Base-by-base conservation (phyloP, 2,888 invertebrate species). In the Drosophila antonietae region DNA sequence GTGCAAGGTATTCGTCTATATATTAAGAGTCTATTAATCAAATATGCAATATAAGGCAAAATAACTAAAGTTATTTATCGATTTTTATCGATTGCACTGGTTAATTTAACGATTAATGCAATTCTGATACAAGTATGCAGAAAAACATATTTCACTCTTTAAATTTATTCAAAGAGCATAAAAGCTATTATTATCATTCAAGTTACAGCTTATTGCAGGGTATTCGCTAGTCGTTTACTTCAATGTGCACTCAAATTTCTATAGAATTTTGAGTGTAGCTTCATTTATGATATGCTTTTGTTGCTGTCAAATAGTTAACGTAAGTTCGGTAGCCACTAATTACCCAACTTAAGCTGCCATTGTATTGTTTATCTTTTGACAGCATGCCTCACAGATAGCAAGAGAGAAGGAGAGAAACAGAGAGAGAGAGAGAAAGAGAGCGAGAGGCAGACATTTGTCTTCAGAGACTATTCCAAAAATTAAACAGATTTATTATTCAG, bases 401-500 rank as follows among this genome's bases (percentile, higher is more conserved):
- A 18, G 51, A 33, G 10, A 18, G 18, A n/a, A 10, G 10, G 23
- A 1, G 44, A 23, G 20, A 33, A 1, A 18, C n/a, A 3, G 31
- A 18, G 14, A 15, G 41, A 14, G 5, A 37, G 37, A 37, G 37
- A 4, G 9, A 5, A 18, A 2, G 4, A 2, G 46, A 15, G 6
- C 3, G 47, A 8, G 47, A 15, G 33, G 12, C 12, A 23, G 8
- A 33, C 43, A 46, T 57, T 62, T 62, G 44, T 37, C 62, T 44
- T 44, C 2, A 52, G 68, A 46, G 60, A 72, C 65, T 70, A 71
- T 84, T 70, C 68, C 68, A 73, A 77, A 84, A 87, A 80, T 89
- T 84, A 89, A 88, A 84, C 80, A 88, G 80, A 89, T 87, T 86
- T 84, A 82, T 89, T 84, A 87, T 69, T 63, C 73, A 87, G 53